A percentile compares a stretch with the other conserved stretches of the same genome.
These are phyloP conservation scores for Mormyrus proboscirostris DNA, from an alignment of 2,797 vertebrate genomes.

Conservation along the genomic window DNA sequence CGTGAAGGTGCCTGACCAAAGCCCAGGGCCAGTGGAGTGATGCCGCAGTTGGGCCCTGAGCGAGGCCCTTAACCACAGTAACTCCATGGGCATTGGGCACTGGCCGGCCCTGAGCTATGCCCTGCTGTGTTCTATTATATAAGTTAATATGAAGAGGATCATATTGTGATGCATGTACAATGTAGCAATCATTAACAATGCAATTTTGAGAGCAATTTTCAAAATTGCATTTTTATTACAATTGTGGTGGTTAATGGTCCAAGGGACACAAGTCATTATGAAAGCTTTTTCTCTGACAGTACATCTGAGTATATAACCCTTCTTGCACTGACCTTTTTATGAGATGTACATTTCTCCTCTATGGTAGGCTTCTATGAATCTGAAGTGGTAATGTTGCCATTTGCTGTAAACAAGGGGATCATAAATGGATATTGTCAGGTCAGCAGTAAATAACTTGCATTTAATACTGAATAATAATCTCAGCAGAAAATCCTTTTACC, in stretches of 20 bases:
- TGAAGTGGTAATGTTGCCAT: conserved; percentile 14
- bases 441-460: neutral
- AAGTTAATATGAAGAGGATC: neutral
- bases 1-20: neutral
- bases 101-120: neutral
- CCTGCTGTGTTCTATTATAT: neutral
- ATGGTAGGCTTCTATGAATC: conserved; percentile 15
- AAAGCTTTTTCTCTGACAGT: neutral
- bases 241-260: neutral
- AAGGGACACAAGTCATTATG: neutral
- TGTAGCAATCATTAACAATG: neutral
- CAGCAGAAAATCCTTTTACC: neutral
- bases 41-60: neutral
- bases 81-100: neutral
- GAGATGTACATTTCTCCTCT: neutral
- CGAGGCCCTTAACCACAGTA: neutral
- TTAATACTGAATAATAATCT: conserved; percentile 8
- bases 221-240: neutral
- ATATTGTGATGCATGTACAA: neutral
- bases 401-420: conserved; percentile 26
- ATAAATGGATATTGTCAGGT: neutral
- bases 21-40: neutral
- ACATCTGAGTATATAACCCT: neutral
- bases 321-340: neutral
- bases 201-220: neutral